phyloP scores from a whole-genome alignment of 2,113 vertebrate species.

The Nannospalax galili region DNA sequence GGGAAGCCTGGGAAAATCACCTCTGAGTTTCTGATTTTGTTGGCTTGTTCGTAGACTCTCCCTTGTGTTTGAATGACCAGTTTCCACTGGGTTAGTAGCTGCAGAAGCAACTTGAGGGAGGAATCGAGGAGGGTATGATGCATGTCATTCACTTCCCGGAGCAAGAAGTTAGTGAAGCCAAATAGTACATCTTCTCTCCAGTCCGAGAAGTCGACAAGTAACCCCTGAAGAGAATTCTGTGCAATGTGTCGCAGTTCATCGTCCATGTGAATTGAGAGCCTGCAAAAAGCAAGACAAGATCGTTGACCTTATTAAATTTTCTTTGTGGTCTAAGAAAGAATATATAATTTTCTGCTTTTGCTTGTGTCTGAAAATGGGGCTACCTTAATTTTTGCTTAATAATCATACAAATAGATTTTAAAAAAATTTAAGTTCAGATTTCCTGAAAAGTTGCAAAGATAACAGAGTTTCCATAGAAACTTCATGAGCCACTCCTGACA shows the following conservation, averaged over 20 bases:
- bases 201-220: conserved; percentile 97
- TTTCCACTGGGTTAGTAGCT: conserved; percentile 98
- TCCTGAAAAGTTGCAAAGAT: background rate
- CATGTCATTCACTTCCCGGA: conserved; percentile 97
- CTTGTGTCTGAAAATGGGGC: background rate
- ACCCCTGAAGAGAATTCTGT: conserved; percentile 97
- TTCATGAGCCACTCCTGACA: background rate
- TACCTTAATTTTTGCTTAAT: background rate
- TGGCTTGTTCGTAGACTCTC: conserved; percentile 89
- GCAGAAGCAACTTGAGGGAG: conserved; percentile 96
- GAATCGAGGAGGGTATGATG: conserved; percentile 96
- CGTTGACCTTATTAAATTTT: background rate
- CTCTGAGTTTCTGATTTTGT: conserved; percentile 91
- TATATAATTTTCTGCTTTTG: background rate
- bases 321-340: background rate
- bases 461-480: background rate
- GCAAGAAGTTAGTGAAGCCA: conserved; percentile 96
- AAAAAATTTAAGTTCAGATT: background rate
- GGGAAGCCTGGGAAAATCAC: conserved; percentile 81
- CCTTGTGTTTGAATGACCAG: conserved; percentile 94
- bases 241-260: conserved; percentile 98
- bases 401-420: background rate
- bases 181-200: conserved; percentile 98
- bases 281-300: conserved; percentile 73
- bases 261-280: conserved; percentile 99